Evolutionary conservation across 2,113 vertebrate genomes (phyloP).

Genomic region (Spea multiplicata): DNA sequence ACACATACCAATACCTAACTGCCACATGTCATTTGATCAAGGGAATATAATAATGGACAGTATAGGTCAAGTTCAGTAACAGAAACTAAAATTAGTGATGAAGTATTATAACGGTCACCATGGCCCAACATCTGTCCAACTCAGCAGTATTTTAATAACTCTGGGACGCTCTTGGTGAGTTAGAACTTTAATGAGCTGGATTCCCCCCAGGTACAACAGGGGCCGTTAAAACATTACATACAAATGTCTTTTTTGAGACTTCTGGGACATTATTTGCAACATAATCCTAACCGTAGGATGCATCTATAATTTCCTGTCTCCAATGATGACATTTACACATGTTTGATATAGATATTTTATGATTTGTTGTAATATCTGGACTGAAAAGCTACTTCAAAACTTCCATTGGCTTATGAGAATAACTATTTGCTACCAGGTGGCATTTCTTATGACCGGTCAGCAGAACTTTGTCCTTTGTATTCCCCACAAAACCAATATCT

Average conservation of each 20-base stretch:
- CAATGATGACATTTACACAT: too few relatives aligned
- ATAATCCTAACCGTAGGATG: too few relatives aligned
- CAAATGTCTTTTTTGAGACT: slow-evolving; percentile 16
- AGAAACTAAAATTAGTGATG: slow-evolving; percentile 27
- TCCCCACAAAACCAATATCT: too few relatives aligned
- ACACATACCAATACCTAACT: slow-evolving; percentile 17
- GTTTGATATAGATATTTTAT: too few relatives aligned
- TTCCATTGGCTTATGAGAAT: too few relatives aligned
- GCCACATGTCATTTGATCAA: slow-evolving; percentile 29
- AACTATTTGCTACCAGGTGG: too few relatives aligned
- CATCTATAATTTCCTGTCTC: too few relatives aligned
- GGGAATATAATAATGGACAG: slow-evolving; percentile 28
- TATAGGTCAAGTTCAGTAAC: slow-evolving; percentile 4
- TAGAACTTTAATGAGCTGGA: slow-evolving; percentile 43
- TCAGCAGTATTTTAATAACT: slow-evolving; percentile 43
- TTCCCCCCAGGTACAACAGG: slow-evolving; percentile 22
- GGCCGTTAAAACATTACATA: slow-evolving; percentile 30
- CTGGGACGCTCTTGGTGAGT: slow-evolving; percentile 27
- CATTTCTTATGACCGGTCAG: too few relatives aligned
- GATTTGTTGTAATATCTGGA: too few relatives aligned
- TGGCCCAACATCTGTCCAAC: slow-evolving; percentile 32
- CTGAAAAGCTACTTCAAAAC: too few relatives aligned
- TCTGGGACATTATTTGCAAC: not conserved
- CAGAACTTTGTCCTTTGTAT: too few relatives aligned
- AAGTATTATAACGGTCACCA: slow-evolving; percentile 34